phyloP scores from a whole-genome alignment of 2,797 vertebrate species.

The Mionectes olivaceus region DNA sequence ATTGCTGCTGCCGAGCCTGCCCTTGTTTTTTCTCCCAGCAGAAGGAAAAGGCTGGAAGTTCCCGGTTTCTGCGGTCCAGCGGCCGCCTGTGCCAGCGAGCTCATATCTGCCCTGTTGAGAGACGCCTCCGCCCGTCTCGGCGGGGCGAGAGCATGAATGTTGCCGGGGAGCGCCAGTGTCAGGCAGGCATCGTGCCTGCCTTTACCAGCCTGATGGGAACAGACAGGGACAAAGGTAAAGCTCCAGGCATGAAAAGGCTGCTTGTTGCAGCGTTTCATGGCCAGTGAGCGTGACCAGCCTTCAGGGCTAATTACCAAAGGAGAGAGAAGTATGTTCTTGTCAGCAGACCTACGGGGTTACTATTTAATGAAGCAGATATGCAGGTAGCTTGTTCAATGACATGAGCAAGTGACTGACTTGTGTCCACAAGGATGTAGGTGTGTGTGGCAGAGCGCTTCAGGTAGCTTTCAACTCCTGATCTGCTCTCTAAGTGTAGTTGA shows the following conservation, averaged over 20 bases:
- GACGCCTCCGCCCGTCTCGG: background rate
- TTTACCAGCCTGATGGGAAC: constrained; percentile 21
- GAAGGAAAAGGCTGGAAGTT: background rate
- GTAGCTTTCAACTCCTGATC: background rate
- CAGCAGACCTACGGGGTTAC: constrained; percentile 68
- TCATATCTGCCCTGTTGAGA: constrained; percentile 59
- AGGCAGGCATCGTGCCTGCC: background rate
- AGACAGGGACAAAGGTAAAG: constrained; percentile 66
- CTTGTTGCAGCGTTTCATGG: constrained; percentile 68
- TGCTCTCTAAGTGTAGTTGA: background rate
- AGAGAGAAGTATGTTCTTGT: constrained; percentile 69
- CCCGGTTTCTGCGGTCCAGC: background rate
- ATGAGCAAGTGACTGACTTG: constrained; percentile 19
- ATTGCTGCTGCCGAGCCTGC: background rate
- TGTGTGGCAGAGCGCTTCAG: background rate
- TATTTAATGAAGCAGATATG: constrained; percentile 73
- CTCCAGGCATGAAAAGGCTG: constrained; percentile 62
- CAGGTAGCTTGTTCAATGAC: constrained; percentile 46
- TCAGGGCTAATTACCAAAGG: constrained; percentile 70
- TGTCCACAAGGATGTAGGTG: constrained; percentile 16
- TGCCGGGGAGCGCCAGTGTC: background rate
- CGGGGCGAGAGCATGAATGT: background rate
- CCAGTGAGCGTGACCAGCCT: constrained; percentile 72
- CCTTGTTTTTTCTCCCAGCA: background rate
- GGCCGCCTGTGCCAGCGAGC: background rate